A percentile compares a stretch with the other conserved stretches of the same genome.
Evolutionary conservation across 1,140 invertebrate species (phyloP).

Genomic region (Cydia fagiglandana): DNA sequence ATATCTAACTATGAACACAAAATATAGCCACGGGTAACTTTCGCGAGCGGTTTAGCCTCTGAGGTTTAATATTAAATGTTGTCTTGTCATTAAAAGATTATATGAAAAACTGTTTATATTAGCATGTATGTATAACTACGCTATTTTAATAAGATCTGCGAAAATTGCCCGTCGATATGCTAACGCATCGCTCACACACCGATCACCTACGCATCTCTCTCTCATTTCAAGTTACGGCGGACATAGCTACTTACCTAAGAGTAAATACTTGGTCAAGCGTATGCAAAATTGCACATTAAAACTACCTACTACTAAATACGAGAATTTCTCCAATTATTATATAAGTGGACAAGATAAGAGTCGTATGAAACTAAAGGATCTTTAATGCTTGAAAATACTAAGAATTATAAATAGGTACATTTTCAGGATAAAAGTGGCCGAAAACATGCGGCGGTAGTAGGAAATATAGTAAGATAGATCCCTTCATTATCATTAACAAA

Average conservation of each 20-base stretch:
- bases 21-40: conserved; percentile 13
- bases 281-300: neutral
- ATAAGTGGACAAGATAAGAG: neutral
- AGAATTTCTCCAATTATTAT: neutral
- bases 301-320: neutral
- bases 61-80: neutral
- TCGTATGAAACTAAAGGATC: neutral
- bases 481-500: neutral
- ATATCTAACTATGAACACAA: conserved; percentile 4
- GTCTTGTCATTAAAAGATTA: neutral
- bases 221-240: neutral
- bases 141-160: neutral
- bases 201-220: neutral
- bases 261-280: conserved; percentile 10
- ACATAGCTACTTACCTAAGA: neutral
- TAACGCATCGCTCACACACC: neutral
- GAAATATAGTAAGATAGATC: neutral
- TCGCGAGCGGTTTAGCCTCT: conserved; percentile 4
- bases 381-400: neutral
- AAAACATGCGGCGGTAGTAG: neutral
- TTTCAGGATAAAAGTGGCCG: neutral
- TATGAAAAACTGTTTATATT: neutral
- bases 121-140: neutral
- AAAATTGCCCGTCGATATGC: neutral
- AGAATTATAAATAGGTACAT: neutral